These are phyloP conservation scores for Mixornis gularis DNA, from an alignment of 2,113 vertebrate genomes.

Conservation along the genomic window DNA sequence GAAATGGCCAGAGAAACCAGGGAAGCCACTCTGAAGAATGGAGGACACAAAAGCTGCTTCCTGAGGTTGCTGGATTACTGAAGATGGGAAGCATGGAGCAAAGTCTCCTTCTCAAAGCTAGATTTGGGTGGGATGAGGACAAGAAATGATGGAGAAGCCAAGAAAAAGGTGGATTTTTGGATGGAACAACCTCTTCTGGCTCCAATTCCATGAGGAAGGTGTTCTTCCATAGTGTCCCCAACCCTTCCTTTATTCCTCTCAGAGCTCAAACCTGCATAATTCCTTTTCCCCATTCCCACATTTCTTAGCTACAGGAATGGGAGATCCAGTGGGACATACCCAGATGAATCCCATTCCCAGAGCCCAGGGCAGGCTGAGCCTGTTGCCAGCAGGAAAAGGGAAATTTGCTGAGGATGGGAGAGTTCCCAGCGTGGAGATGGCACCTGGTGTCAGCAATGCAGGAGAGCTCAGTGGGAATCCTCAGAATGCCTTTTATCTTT, in stretches of 20 bases:
- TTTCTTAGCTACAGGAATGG: not conserved
- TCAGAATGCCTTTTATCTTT: not conserved
- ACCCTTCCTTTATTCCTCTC: not conserved
- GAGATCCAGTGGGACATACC: not conserved
- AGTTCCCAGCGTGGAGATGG: not conserved
- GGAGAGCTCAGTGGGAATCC: not conserved
- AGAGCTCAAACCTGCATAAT: not conserved
- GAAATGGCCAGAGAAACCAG: not conserved
- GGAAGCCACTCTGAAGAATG: not conserved
- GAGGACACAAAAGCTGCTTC: not conserved
- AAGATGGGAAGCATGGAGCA: not conserved
- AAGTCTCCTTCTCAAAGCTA: not conserved
- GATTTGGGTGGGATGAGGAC: not conserved
- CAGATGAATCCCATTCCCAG: not conserved
- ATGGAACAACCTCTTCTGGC: not conserved
- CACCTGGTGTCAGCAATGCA: not conserved
- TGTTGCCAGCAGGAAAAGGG: not conserved
- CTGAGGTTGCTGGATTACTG: not conserved
- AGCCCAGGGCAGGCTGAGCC: not conserved
- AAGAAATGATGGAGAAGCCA: not conserved
- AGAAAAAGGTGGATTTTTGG: not conserved
- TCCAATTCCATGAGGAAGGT: rapidly evolving
- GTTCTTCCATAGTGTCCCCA: not conserved
- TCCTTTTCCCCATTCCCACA: not conserved
- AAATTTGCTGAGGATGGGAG: not conserved